Percentiles rank a stretch among this genome's conserved stretches.
phyloP scores from a whole-genome alignment of 1,140 invertebrate species.

The Penaeus vannamei region DNA sequence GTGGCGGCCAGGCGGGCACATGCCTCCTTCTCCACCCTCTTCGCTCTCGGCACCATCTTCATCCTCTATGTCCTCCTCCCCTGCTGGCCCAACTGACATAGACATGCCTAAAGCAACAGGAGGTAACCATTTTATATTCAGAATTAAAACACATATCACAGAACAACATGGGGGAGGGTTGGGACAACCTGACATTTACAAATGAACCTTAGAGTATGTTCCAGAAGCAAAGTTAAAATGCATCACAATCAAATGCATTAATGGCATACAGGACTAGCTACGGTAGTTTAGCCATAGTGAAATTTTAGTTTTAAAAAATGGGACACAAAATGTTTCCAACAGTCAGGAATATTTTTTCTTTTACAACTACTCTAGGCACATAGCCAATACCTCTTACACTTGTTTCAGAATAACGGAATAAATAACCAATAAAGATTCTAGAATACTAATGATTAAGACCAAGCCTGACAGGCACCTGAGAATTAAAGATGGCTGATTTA shows the following conservation, averaged over 20 bases:
- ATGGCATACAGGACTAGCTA: background rate
- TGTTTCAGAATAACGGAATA: too few relatives aligned
- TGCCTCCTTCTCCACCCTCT: slow-evolving; percentile 75
- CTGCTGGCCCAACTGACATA: slow-evolving; percentile 61
- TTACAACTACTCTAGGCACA: too few relatives aligned
- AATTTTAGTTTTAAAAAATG: too few relatives aligned
- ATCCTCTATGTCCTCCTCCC: slow-evolving; percentile 75
- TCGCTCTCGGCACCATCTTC: slow-evolving; percentile 72
- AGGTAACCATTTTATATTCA: background rate
- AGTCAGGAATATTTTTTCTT: too few relatives aligned
- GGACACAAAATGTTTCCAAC: too few relatives aligned
- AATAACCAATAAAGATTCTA: too few relatives aligned
- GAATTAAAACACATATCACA: background rate
- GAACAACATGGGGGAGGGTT: background rate
- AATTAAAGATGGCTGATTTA: too few relatives aligned
- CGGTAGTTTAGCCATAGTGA: too few relatives aligned
- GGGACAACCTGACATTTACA: background rate
- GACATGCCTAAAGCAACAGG: slow-evolving; percentile 49
- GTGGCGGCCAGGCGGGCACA: slow-evolving; percentile 81
- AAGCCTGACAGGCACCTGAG: too few relatives aligned
- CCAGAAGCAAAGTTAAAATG: background rate
- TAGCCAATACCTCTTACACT: too few relatives aligned
- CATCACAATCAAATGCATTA: background rate
- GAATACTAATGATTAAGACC: too few relatives aligned
- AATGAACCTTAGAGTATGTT: background rate